phyloP scores from a whole-genome alignment of 2,888 invertebrate genomes.

The Orthosia gothica region DNA sequence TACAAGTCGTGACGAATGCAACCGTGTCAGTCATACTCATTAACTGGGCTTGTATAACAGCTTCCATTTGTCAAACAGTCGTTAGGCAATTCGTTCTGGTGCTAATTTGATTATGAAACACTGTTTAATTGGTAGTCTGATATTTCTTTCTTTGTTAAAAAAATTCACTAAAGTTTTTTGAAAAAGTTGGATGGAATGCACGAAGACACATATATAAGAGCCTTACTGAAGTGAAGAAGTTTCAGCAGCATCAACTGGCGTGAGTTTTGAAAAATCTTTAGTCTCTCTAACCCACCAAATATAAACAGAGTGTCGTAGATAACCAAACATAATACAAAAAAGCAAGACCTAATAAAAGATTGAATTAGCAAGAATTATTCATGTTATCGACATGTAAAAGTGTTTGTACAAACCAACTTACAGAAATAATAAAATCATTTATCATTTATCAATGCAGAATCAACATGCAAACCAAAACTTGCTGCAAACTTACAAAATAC shows the following conservation, averaged over 20 bases:
- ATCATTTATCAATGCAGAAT: no score
- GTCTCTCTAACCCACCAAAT: no score
- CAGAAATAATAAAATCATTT: no score
- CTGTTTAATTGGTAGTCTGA: no score
- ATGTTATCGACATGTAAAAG: no score
- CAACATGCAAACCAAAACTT: no score
- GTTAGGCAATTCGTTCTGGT: slow-evolving; percentile 20
- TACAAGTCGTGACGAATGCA: slow-evolving; percentile 60
- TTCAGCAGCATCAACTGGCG: neutral
- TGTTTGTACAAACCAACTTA: no score
- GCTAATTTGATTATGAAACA: neutral
- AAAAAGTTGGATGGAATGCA: no score
- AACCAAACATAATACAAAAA: neutral
- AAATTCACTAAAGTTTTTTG: neutral
- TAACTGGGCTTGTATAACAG: slow-evolving; percentile 40
- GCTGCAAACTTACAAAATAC: neutral
- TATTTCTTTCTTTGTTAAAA: neutral
- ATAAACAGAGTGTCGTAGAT: no score
- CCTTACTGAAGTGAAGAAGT: no score
- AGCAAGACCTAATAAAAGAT: neutral
- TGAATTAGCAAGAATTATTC: no score
- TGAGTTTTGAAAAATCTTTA: neutral
- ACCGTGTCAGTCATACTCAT: slow-evolving; percentile 26
- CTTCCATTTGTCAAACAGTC: slow-evolving; percentile 16
- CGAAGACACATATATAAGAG: no score